Base-by-base conservation (phyloP, 1,140 invertebrate species). In the Lethrus apterus region DNA sequence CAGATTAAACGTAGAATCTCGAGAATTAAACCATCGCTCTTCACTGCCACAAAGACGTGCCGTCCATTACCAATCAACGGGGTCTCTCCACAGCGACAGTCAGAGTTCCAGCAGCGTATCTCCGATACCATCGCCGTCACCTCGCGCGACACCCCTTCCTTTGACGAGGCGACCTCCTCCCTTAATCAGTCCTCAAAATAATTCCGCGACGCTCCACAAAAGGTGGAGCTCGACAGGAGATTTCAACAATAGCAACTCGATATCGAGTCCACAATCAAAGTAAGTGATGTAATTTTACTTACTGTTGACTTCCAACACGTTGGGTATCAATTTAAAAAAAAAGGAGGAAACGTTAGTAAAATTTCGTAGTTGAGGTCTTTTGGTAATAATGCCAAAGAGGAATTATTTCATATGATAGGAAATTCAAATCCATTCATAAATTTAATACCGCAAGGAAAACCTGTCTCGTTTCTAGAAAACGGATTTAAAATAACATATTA, bases 181-280 rank as follows among this genome's bases (percentile, higher is more conserved):
- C 59, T 59, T 50, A 46, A 54, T 36, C 50, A 54, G 42, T 36
- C 44, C 49, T 29, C 46, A 45, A 54, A 71, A 64, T 54, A 69
- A 64, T 44, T 60, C 63, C 40, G 63, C 63, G 31, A 55, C 63
- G 64, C 57, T 70, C 55, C 75, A 74, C 34, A 90, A 89, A 72
- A 69, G 86, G 46, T 91, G 86, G 86, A 86, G 76, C 55, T 88
- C 84, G 2, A 89, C 85, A 0, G 84, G 84, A 26, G 86, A 89
- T 67, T 89, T 89, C 58, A 73, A 58, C 45, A 38, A 57, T 33
- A 35, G 26, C 18, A 42, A 42, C 17, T 21, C 29, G 2, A 17
- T 55, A 23, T 45, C 30, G 15, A 57, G 45, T 45, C 46, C 52
- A 15, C 48, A 63, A 54, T 57, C 63, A 55, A 57, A 60, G 50